Conservation (phyloP, 2,113 vertebrate genomes). For the Dipodomys merriami region DNA sequence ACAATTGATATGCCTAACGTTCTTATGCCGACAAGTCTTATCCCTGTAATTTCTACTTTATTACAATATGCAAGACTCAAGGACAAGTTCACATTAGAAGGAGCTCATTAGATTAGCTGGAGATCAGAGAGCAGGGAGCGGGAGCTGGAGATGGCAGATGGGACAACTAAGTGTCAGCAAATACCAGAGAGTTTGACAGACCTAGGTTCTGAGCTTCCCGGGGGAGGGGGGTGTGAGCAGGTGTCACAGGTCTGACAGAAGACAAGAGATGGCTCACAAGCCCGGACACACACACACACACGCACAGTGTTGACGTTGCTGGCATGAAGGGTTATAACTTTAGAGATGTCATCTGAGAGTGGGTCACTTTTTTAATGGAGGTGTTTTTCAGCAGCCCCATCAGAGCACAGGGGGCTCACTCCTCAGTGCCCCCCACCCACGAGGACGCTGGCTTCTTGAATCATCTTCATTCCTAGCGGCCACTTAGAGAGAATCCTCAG, state of each 20-base stretch:
- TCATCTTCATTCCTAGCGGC: not conserved
- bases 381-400: no score
- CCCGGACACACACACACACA: not conserved
- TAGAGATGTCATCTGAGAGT: no score
- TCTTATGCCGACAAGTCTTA: not conserved
- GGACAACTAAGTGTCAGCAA: not conserved
- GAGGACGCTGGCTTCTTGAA: not conserved
- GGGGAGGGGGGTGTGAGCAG: not conserved
- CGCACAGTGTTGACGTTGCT: not conserved
- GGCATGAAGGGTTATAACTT: no score
- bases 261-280: not conserved
- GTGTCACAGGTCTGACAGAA: conserved; percentile 13
- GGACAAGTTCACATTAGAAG: not conserved
- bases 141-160: not conserved
- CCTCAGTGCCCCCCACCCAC: no score
- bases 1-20: not conserved
- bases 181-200: not conserved
- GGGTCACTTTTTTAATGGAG: no score
- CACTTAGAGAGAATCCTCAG: not conserved
- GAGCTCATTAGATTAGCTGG: not conserved
- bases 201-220: not conserved
- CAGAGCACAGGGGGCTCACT: no score
- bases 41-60: not conserved
- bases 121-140: no score
- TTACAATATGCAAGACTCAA: conserved; percentile 5